phyloP scores from a whole-genome alignment of 2,797 vertebrate species.

The Heliangelus exortis region DNA sequence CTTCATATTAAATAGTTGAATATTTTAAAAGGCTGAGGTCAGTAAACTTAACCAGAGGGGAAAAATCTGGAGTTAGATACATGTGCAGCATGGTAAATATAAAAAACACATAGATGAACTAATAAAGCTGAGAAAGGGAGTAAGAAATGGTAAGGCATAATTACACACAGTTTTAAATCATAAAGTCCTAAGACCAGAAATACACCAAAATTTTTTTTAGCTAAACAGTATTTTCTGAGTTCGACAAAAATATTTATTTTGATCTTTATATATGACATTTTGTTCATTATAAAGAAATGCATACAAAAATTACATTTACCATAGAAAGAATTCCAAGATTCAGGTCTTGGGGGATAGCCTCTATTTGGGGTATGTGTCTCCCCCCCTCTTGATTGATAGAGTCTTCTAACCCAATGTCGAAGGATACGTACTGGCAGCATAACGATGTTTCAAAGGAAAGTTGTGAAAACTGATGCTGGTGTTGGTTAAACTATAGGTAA shows the following conservation, averaged over 20 bases:
- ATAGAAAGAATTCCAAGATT: not conserved
- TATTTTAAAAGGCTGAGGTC: conserved; percentile 74
- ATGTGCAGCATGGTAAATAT: conserved; percentile 68
- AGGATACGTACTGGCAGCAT: not conserved
- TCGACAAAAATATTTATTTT: not conserved
- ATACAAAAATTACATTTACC: not conserved
- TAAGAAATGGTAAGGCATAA: not conserved
- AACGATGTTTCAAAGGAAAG: not conserved
- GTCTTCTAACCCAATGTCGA: not conserved
- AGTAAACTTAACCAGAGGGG: conserved; percentile 73
- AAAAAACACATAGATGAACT: conserved; percentile 69
- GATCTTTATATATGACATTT: not conserved
- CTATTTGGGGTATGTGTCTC: not conserved
- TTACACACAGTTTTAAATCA: not conserved
- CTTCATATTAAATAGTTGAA: conserved; percentile 71
- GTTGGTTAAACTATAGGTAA: not conserved
- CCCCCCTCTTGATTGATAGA: not conserved
- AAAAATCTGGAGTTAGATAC: conserved; percentile 69
- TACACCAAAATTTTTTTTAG: not conserved
- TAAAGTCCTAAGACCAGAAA: not conserved
- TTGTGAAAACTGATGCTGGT: not conserved
- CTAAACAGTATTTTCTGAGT: not conserved
- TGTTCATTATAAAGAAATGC: not conserved
- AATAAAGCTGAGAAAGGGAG: conserved; percentile 71
- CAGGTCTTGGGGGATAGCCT: not conserved